Percentiles rank a stretch among this genome's conserved stretches.
phyloP scores from a whole-genome alignment of 2,888 invertebrate species.

The Amphimallon solstitiale region DNA sequence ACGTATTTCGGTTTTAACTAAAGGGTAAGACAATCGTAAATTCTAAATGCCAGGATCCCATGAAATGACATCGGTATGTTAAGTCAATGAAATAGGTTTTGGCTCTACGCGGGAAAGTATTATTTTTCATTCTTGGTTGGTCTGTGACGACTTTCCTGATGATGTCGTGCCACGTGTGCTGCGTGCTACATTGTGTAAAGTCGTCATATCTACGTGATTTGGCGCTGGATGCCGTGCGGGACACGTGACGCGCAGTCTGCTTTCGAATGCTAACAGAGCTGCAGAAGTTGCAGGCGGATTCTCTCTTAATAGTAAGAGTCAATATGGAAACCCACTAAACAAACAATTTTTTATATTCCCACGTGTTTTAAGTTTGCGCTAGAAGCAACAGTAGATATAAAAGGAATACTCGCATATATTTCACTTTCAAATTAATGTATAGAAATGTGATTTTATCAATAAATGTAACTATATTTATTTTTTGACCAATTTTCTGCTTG shows the following conservation, averaged over 20 bases:
- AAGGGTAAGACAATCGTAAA: constrained; percentile 62
- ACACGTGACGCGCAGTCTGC: constrained; percentile 49
- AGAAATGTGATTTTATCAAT: too few relatives aligned
- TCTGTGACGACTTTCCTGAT: background rate
- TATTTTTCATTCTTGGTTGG: constrained; percentile 24
- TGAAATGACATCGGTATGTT: background rate
- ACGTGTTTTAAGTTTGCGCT: too few relatives aligned
- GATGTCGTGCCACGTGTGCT: background rate
- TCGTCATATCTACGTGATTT: background rate
- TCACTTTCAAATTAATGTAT: too few relatives aligned
- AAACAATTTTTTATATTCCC: too few relatives aligned
- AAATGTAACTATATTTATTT: too few relatives aligned
- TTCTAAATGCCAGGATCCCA: constrained; percentile 58
- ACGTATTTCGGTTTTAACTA: constrained; percentile 54
- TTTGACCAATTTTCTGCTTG: too few relatives aligned
- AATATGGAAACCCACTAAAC: too few relatives aligned
- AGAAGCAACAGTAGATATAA: too few relatives aligned
- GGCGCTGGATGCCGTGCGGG: constrained; percentile 24
- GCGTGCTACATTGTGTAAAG: background rate
- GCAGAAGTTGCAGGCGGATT: constrained; percentile 40
- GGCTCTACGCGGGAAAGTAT: background rate
- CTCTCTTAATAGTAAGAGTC: too few relatives aligned
- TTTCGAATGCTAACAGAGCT: constrained; percentile 43
- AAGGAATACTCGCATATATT: too few relatives aligned
- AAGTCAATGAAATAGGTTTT: constrained; percentile 30